Base-by-base conservation (phyloP, 2,113 vertebrate genomes). In the Nipponia nippon region DNA sequence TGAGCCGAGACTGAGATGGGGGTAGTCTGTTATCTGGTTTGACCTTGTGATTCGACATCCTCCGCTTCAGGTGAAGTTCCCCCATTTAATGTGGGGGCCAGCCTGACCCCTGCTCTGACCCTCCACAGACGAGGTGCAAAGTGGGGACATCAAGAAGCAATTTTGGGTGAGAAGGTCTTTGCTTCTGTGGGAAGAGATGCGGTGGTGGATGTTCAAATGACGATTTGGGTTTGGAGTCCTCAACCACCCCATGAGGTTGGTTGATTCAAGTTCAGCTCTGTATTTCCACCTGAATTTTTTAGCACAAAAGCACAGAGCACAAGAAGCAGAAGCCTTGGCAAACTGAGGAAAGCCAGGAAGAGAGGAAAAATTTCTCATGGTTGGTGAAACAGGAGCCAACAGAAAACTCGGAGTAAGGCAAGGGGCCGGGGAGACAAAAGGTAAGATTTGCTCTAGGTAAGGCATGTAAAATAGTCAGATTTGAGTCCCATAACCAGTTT, bases 161-260 rank as follows among this genome's bases (percentile, higher is more conserved):
- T 91, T 84, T 42, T 49, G n/a, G 5, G 32, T 44, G 22, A 61
- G 16, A 47, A 53, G 27, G 19, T 29, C 59, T 82, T 85, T 85
- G 17, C 22, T 90, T 67, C 85, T 73, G 53, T 6, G 5, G 40
- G 44, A 93, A 65, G 23, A 78, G 46, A 13, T 36, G 18, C 4
- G 6, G 18, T 17, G 20, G 53, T 71, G 52, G 79, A 86, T 27
- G 42, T 70, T 90, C 52, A 83, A 69, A 65, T 25, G 16, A 61
- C 67, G 32, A 36, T 78, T 65, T 62, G 46, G 19, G n/a, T 78
- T 81, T 46, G 29, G 52, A 87, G 61, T 53, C 38, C 55, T 66
- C 47, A 75, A 22, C 38, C 40, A 25, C 15, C 25, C 59, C 10
- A 17, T 0, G 0, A 15, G 30, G 22, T 49, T 82, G 29, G 4